A percentile compares a stretch with the other conserved stretches of the same genome.
Conservation (phyloP, 2,113 vertebrate species). For the Elanus axillaris region DNA sequence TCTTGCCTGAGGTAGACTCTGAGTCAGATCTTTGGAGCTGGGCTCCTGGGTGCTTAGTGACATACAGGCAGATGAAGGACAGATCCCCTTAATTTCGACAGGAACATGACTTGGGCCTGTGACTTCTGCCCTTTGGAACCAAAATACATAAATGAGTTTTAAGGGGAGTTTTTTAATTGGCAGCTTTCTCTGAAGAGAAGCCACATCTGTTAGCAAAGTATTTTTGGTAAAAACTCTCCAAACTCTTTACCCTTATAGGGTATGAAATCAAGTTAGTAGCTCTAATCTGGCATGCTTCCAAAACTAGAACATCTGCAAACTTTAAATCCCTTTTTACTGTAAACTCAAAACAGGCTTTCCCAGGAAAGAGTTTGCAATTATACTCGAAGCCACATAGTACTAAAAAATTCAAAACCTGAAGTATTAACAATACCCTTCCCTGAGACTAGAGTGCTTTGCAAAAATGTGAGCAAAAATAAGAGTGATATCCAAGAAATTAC, state of each 20-base stretch:
- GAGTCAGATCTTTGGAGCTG: neutral
- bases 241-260: neutral
- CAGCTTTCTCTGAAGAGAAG: neutral
- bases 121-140: neutral
- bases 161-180: neutral
- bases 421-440: neutral
- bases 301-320: conserved; percentile 16
- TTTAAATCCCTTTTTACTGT: neutral
- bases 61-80: neutral
- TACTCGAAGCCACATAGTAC: neutral
- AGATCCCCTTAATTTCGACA: neutral
- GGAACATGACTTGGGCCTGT: neutral
- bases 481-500: neutral
- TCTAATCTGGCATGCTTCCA: neutral
- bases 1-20: neutral
- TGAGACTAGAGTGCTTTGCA: neutral
- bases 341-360: neutral
- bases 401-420: neutral
- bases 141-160: neutral
- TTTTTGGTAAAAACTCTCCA: neutral
- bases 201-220: neutral
- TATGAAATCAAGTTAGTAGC: neutral
- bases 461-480: neutral
- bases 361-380: neutral
- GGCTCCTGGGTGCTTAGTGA: neutral